Evolutionary conservation across 2,888 invertebrate species (phyloP).

Genomic region (Drosophila paramelanica): DNA sequence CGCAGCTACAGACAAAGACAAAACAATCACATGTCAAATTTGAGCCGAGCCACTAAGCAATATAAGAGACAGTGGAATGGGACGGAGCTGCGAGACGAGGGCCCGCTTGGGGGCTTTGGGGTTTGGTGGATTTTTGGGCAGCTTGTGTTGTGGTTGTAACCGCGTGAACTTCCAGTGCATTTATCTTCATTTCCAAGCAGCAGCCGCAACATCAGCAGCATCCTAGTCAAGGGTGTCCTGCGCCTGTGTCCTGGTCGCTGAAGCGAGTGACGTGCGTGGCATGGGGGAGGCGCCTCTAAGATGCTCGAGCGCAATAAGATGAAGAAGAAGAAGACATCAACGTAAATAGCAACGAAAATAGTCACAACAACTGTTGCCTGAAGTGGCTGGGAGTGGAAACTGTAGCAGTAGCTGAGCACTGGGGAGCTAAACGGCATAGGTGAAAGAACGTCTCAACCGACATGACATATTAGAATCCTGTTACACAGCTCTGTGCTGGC

Average conservation of each 20-base stretch:
- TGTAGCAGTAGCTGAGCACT: slow-evolving; percentile 16
- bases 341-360: slow-evolving; percentile 63
- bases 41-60: slow-evolving; percentile 74
- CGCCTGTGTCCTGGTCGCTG: slow-evolving; percentile 35
- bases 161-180: slow-evolving; percentile 79
- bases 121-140: slow-evolving; percentile 65
- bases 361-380: slow-evolving; percentile 66
- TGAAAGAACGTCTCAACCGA: slow-evolving; percentile 75
- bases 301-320: slow-evolving; percentile 36
- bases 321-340: slow-evolving; percentile 54
- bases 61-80: slow-evolving; percentile 18
- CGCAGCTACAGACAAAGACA: slow-evolving; percentile 56
- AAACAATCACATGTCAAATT: slow-evolving; percentile 83
- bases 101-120: slow-evolving; percentile 46
- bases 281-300: slow-evolving; percentile 16
- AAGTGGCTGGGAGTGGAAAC: slow-evolving; percentile 36
- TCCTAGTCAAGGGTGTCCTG: slow-evolving; percentile 54
- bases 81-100: slow-evolving; percentile 8
- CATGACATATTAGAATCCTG: slow-evolving; percentile 80
- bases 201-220: slow-evolving; percentile 31
- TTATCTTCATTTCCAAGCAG: slow-evolving; percentile 79
- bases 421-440: slow-evolving; percentile 45
- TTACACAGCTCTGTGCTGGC: slow-evolving; percentile 56
- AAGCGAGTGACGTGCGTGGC: slow-evolving; percentile 49
- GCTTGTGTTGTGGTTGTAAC: slow-evolving; percentile 66